Evolutionary conservation across 2,113 vertebrate genomes (phyloP).

Genomic region (Rhodinocichla rosea): DNA sequence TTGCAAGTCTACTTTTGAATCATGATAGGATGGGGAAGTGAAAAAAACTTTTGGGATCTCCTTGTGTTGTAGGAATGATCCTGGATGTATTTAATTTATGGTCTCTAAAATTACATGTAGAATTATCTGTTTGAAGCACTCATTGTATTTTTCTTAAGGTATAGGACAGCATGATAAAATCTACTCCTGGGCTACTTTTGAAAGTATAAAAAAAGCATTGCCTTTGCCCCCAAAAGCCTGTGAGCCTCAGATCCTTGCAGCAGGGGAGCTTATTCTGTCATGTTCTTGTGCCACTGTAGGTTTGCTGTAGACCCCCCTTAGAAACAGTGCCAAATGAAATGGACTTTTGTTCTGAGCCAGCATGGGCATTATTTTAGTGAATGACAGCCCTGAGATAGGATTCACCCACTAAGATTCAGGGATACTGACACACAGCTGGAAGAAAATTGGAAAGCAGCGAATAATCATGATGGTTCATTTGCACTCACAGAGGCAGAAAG

Average conservation of each 20-base stretch:
- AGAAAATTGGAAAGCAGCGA: neutral
- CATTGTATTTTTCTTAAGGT: neutral
- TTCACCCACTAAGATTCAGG: neutral
- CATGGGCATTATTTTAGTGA: neutral
- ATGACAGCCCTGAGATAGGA: rapidly evolving
- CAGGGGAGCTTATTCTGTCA: neutral
- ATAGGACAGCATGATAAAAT: neutral
- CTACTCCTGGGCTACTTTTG: neutral
- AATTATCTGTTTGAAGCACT: neutral
- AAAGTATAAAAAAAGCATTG: neutral
- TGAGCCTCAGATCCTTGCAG: neutral
- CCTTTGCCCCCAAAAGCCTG: neutral
- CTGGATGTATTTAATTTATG: neutral
- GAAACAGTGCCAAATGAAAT: neutral
- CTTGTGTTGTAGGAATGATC: neutral
- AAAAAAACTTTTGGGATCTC: neutral
- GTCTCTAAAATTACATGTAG: neutral
- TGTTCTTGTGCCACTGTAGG: neutral
- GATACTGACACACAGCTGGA: neutral
- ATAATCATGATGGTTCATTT: neutral
- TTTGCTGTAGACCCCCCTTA: neutral
- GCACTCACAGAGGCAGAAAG: neutral
- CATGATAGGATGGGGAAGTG: neutral
- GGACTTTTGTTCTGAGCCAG: neutral
- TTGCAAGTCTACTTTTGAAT: neutral